phyloP scores from a whole-genome alignment of 1,140 invertebrate genomes.

The Lethocerus indicus region DNA sequence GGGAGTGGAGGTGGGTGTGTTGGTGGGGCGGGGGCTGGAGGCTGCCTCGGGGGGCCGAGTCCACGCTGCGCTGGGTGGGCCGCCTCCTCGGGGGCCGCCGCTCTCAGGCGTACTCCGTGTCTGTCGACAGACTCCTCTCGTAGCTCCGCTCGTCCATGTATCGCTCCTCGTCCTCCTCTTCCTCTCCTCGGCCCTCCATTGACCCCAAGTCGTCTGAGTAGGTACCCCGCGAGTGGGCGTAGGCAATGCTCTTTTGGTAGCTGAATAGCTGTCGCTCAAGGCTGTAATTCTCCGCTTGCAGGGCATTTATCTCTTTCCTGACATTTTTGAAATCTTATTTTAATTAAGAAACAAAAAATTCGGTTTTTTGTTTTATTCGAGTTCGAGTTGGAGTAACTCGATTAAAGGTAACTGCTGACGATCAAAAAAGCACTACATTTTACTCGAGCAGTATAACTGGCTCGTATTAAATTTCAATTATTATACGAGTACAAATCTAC shows the following conservation, averaged over 20 bases:
- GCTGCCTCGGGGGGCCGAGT: no score
- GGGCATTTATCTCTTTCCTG: constrained; percentile 62
- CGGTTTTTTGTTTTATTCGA: no score
- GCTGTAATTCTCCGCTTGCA: constrained; percentile 73
- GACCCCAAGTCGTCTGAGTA: constrained; percentile 29
- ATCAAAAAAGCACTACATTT: no score
- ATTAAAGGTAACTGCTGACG: no score
- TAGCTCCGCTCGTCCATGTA: constrained; percentile 21
- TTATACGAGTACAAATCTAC: no score
- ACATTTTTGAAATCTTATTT: constrained; percentile 14
- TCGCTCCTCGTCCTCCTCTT: constrained; percentile 19
- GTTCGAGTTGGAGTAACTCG: no score
- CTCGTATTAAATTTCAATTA: no score
- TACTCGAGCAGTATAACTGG: no score
- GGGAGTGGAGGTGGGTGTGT: constrained; percentile 1
- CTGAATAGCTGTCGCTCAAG: constrained; percentile 73
- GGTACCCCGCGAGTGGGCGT: constrained; percentile 39
- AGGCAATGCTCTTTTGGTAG: constrained; percentile 73
- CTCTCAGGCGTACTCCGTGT: constrained; percentile 56
- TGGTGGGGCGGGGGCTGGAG: constrained; percentile 2
- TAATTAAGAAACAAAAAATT: no score
- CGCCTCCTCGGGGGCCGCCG: neutral
- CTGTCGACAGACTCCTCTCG: constrained; percentile 43
- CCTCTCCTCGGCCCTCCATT: constrained; percentile 19
- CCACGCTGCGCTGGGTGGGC: neutral